phyloP scores from a whole-genome alignment of 2,113 vertebrate species.

The Accipiter virgatus region DNA sequence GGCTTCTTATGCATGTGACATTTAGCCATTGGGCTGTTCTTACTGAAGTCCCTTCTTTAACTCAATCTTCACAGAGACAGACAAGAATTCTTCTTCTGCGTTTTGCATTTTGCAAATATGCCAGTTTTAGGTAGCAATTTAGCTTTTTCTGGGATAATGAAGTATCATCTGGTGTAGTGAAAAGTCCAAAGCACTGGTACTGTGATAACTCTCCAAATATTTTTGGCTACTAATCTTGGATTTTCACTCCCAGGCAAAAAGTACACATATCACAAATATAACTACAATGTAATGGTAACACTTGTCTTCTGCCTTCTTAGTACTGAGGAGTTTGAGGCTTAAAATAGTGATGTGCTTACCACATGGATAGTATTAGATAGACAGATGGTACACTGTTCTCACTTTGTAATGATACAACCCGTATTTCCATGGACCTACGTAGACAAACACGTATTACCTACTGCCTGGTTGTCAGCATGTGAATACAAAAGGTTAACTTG shows the following conservation, averaged over 20 bases:
- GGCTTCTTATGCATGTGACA: neutral
- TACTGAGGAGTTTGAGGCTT: neutral
- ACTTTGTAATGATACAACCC: neutral
- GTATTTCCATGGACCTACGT: neutral
- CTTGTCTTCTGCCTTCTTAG: neutral
- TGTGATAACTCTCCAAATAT: neutral
- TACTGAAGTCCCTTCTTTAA: neutral
- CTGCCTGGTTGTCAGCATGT: neutral
- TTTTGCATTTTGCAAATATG: neutral
- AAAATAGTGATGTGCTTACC: neutral
- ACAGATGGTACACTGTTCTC: constrained; percentile 26
- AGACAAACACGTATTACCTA: neutral
- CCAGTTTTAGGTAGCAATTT: neutral
- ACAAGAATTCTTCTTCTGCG: neutral
- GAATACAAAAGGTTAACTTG: constrained; percentile 3
- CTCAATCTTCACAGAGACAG: neutral
- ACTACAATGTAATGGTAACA: neutral
- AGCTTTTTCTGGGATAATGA: neutral
- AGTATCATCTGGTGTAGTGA: neutral
- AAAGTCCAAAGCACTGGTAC: neutral
- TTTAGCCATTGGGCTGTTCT: neutral
- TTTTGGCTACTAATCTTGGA: neutral
- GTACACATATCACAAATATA: neutral
- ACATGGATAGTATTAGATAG: neutral
- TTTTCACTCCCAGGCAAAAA: neutral